These are phyloP conservation scores for Hippolais icterina DNA, from an alignment of 2,113 vertebrate genomes.

Conservation along the genomic window DNA sequence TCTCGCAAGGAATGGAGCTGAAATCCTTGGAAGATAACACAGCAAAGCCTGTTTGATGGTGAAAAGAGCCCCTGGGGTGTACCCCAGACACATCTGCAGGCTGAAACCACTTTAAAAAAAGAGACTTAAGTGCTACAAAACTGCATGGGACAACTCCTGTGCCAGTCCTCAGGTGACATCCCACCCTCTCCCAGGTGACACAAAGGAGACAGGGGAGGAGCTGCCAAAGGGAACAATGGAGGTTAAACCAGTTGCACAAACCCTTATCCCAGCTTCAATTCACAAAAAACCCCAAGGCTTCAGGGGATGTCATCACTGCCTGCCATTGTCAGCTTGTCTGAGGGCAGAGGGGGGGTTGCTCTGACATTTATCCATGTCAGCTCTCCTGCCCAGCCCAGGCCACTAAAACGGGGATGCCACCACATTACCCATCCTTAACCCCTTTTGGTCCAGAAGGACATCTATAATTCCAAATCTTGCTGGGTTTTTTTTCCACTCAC, in stretches of 20 bases:
- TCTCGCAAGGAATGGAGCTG: background rate
- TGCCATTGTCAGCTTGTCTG: background rate
- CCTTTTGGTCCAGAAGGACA: background rate
- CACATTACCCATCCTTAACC: rapidly evolving
- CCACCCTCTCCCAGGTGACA: background rate
- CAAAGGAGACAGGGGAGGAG: background rate
- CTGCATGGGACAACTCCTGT: background rate
- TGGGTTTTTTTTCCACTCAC: background rate
- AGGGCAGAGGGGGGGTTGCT: background rate
- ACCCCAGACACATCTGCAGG: background rate
- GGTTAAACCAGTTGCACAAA: background rate
- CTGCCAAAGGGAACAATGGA: background rate
- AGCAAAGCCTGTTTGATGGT: background rate
- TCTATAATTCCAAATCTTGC: background rate
- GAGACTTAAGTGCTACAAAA: background rate
- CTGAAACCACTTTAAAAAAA: background rate
- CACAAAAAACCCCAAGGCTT: background rate
- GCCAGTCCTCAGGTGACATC: background rate
- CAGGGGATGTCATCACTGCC: background rate
- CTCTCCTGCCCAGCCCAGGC: background rate
- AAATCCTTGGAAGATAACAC: background rate
- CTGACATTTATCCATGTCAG: background rate
- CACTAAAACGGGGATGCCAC: background rate
- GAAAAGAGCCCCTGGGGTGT: background rate
- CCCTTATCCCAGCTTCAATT: background rate